Conservation (phyloP, 2,113 vertebrate species). For the Pseudonaja textilis region DNA sequence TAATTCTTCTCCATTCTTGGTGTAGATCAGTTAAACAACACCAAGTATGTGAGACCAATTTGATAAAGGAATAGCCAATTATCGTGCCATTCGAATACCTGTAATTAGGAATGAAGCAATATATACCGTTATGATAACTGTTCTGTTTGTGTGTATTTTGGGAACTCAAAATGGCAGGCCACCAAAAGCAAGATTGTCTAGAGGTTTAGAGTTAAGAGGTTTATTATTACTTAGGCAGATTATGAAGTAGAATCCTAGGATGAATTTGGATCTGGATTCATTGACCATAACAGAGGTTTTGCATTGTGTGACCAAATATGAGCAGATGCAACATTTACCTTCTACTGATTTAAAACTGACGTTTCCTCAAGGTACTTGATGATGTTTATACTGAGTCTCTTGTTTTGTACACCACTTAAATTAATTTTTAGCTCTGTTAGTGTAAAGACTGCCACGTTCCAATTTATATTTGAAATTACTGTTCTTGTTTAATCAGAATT, state of each 20-base stretch:
- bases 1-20: background rate
- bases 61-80: background rate
- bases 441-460: background rate
- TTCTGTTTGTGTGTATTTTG: background rate
- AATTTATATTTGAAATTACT: background rate
- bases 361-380: background rate
- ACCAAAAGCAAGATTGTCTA: background rate
- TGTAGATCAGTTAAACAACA: background rate
- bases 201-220: background rate
- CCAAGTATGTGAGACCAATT: background rate
- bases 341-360: background rate
- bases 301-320: background rate
- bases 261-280: background rate
- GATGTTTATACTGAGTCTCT: background rate
- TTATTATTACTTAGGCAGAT: background rate
- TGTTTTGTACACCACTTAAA: background rate
- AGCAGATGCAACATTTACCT: background rate
- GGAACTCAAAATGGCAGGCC: background rate
- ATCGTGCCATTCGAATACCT: background rate
- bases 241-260: background rate
- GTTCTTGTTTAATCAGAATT: background rate
- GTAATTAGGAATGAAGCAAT: background rate
- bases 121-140: background rate
- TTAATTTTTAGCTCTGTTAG: background rate
- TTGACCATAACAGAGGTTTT: background rate